Evolutionary conservation across 64 coral and sea anemone species (phyloP), one percentile per base, ranked within the genome.

Genomic region (Montipora cactus): DNA sequence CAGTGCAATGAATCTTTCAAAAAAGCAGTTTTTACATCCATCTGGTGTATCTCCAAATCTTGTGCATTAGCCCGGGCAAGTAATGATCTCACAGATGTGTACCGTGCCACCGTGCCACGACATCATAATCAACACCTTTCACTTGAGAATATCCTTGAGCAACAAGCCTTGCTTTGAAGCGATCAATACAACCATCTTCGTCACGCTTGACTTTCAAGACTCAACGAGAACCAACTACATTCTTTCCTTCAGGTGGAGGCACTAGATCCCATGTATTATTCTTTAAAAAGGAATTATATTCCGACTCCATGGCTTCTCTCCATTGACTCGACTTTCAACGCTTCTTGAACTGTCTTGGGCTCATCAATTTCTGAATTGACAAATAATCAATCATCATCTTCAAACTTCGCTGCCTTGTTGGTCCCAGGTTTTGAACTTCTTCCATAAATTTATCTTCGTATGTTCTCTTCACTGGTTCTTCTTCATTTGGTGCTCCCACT

Each of bases 11-110:
- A 80, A 19, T 66, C 89, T 52, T 91, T 91, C n/a, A 92, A 52
- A 84, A 92, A 84, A 37, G 90, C 90, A 92, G 90, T 92, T 77
- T 92, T 92, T 76, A 92, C 90, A 92, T 76, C 90, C 90, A 92
- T 92, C 59, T 92, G 90, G 25, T 92, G 80, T 59, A 92, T 85
- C 50, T 16, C 23, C 76, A 90, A 67, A 5, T 90, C 62, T 80
- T 67, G 11, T 62, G 58, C 88, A 90, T 47, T 79, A 28, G n/a
- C 2, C 18, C 85, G 67, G 4, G 90, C 90, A 61, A 92, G 90
- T 52, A 84, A 75, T 45, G 80, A 78, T 74, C 90, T 91, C 64
- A 91, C 50, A 57, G 90, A 91, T 7, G 90, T 76, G 51, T 83
- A 14, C 46, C 76, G 79, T 23, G 89, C 80, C 64, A 91, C 90